Conservation (phyloP, 1,140 invertebrate species). For the Rhagoletis pomonella region DNA sequence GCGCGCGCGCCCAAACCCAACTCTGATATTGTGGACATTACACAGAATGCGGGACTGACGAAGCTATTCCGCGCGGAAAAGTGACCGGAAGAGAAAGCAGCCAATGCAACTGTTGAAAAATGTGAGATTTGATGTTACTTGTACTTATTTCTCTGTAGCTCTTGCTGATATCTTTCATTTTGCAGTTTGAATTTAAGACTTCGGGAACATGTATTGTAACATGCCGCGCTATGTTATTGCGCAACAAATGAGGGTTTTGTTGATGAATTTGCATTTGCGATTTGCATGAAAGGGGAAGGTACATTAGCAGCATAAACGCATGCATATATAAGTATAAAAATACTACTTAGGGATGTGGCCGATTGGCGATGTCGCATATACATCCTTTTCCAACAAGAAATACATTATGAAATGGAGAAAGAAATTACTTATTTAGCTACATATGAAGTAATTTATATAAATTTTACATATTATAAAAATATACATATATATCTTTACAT, state of each 20-base stretch:
- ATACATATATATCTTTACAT: background rate
- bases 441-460: constrained; percentile 18
- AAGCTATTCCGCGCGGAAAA: constrained; percentile 60
- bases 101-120: constrained; percentile 1
- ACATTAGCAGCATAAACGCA: background rate
- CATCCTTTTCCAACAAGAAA: background rate
- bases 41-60: constrained; percentile 67
- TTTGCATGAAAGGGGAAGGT: background rate
- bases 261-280: background rate
- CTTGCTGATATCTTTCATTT: background rate
- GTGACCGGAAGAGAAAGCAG: constrained; percentile 6
- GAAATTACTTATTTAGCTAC: constrained; percentile 15
- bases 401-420: background rate
- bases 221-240: background rate
- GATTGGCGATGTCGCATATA: background rate
- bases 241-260: background rate
- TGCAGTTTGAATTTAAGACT: constrained; percentile 39
- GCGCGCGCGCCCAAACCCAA: constrained; percentile 62
- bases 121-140: background rate
- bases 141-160: background rate
- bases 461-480: background rate
- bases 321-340: background rate
- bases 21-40: constrained; percentile 67
- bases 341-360: background rate
- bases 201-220: background rate